Evolutionary conservation across 2,113 vertebrate species (phyloP).

Genomic region (Pleuronectes platessa): DNA sequence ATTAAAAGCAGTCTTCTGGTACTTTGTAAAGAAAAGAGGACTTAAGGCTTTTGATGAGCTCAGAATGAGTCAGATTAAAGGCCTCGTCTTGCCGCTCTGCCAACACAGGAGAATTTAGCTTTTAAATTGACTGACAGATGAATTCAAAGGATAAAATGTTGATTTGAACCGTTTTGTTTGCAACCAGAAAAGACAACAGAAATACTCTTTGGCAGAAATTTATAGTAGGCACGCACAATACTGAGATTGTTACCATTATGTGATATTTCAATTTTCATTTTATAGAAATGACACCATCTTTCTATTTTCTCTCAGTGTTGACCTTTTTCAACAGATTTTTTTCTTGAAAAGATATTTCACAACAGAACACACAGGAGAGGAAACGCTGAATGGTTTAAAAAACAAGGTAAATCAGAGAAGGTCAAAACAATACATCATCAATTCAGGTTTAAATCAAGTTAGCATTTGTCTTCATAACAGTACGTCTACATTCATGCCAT

Average conservation of each 20-base stretch:
- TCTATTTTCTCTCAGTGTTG: neutral
- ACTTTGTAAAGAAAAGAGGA: conserved; percentile 21
- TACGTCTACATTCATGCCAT: too few species aligned
- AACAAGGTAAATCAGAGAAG: too few species aligned
- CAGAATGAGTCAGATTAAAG: conserved; percentile 35
- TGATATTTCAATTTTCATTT: neutral
- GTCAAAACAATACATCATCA: too few species aligned
- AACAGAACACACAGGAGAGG: too few species aligned
- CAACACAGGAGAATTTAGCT: conserved; percentile 8
- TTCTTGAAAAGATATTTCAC: neutral
- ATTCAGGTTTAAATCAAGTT: too few species aligned
- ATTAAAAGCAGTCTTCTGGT: conserved; percentile 44
- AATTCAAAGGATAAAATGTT: conserved; percentile 17
- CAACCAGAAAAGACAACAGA: neutral
- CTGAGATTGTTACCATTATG: neutral
- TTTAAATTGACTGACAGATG: neutral
- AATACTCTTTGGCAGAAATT: neutral
- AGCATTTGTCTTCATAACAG: too few species aligned
- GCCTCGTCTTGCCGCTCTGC: conserved; percentile 4
- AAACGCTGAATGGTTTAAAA: too few species aligned
- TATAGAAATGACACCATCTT: neutral
- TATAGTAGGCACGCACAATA: neutral
- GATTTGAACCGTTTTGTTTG: conserved; percentile 11
- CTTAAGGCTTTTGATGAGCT: conserved; percentile 51
- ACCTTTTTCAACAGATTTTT: neutral